Evolutionary conservation across 2,113 vertebrate genomes (phyloP).

Genomic region (Lycaon pictus): DNA sequence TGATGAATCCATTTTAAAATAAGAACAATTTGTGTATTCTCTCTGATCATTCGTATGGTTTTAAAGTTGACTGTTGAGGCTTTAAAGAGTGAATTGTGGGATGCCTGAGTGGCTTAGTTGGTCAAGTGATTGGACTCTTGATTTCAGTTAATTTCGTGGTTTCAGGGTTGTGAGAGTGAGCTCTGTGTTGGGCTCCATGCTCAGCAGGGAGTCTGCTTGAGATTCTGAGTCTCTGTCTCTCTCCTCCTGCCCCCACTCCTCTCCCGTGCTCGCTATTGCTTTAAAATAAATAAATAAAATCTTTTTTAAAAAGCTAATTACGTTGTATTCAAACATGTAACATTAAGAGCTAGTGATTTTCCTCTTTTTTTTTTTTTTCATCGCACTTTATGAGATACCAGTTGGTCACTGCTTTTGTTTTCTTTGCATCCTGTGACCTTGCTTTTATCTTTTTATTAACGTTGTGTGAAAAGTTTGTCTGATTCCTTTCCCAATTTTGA

Average conservation of each 20-base stretch:
- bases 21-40: not conserved
- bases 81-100: not conserved
- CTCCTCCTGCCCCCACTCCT: not conserved
- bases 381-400: not conserved
- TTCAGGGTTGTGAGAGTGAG: not conserved
- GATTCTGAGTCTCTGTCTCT: not conserved
- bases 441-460: not conserved
- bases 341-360: not conserved
- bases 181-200: not conserved
- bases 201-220: not conserved
- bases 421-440: not conserved
- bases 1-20: constrained; percentile 15
- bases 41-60: not conserved
- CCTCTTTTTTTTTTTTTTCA: not conserved
- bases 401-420: not conserved
- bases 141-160: not conserved
- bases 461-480: constrained; percentile 6
- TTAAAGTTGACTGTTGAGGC: not conserved
- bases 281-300: not conserved
- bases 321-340: not conserved
- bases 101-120: not conserved
- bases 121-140: not conserved
- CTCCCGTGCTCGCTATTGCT: not conserved
- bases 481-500: not conserved
- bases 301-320: not conserved